phyloP scores from a whole-genome alignment of 2,113 vertebrate genomes.

The Stigmatopora argus region DNA sequence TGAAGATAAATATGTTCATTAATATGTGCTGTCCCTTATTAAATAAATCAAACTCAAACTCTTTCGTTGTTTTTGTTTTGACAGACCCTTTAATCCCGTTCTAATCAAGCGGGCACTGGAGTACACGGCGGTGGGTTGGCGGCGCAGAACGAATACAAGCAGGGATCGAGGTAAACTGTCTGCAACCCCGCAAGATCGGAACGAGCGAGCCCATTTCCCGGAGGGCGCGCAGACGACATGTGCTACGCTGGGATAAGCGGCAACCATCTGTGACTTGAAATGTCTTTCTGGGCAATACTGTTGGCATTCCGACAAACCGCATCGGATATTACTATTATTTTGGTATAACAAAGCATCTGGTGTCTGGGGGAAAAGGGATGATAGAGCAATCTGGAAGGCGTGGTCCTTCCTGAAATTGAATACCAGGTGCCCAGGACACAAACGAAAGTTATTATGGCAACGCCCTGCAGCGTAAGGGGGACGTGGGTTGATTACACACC shows the following conservation, averaged over 20 bases:
- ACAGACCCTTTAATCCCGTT: constrained; percentile 48
- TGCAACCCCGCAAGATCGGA: constrained; percentile 26
- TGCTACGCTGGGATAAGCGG: constrained; percentile 13
- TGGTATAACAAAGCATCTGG: constrained; percentile 67
- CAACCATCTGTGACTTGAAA: constrained; percentile 39
- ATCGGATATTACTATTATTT: constrained; percentile 64
- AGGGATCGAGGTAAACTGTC: constrained; percentile 38
- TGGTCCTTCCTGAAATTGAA: constrained; percentile 62
- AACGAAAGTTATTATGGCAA: constrained; percentile 40
- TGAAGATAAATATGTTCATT: too few species aligned
- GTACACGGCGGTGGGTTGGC: constrained; percentile 37
- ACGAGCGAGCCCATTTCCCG: constrained; percentile 33
- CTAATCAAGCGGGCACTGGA: constrained; percentile 34
- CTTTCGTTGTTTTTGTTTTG: constrained; percentile 47
- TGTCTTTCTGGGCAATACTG: constrained; percentile 55
- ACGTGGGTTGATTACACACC: not conserved
- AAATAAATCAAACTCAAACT: too few species aligned
- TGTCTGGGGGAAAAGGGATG: constrained; percentile 39
- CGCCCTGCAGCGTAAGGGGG: not conserved
- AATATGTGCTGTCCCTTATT: too few species aligned
- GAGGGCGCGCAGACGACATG: constrained; percentile 23
- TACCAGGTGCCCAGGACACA: constrained; percentile 51
- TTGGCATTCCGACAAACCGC: constrained; percentile 43
- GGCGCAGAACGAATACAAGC: constrained; percentile 60
- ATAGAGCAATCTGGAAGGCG: constrained; percentile 49